These are phyloP conservation scores for Drosophila lowei DNA, from an alignment of 1,140 invertebrate genomes.

Conservation along the genomic window DNA sequence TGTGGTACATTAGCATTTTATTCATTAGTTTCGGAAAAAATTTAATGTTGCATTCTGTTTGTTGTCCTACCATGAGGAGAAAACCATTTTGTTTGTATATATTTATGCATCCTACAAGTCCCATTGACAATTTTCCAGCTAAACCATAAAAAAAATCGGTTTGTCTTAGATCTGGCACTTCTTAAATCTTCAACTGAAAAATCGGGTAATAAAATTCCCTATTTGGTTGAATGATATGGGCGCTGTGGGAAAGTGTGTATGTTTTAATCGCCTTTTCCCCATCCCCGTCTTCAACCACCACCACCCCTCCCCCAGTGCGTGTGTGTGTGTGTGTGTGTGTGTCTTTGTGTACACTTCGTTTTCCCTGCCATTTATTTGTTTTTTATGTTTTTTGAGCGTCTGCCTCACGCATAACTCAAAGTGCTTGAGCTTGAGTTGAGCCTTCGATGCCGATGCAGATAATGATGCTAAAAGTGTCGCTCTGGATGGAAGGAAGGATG, in stretches of 20 bases:
- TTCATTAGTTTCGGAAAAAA: too few relatives aligned
- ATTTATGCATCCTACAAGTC: too few relatives aligned
- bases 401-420: constrained; percentile 75
- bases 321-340: constrained; percentile 21
- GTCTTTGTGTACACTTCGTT: constrained; percentile 47
- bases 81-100: too few relatives aligned
- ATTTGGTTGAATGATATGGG: constrained; percentile 2
- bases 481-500: constrained; percentile 11
- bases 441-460: constrained; percentile 69
- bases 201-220: constrained; percentile 29
- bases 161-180: constrained; percentile 2
- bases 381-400: constrained; percentile 76
- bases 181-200: constrained; percentile 29
- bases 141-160: not conserved
- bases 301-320: not conserved
- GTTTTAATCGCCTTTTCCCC: constrained; percentile 27
- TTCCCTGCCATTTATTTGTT: constrained; percentile 74
- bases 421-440: constrained; percentile 56
- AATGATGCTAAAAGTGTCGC: constrained; percentile 78
- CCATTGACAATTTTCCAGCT: not conserved
- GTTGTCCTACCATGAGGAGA: too few relatives aligned
- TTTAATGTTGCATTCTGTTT: too few relatives aligned
- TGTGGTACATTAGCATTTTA: too few relatives aligned
- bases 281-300: not conserved
- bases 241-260: constrained; percentile 11